A percentile compares a stretch with the other conserved stretches of the same genome.
Evolutionary conservation across 1,140 invertebrate genomes (phyloP).

Genomic region (Eriosoma lanigerum): DNA sequence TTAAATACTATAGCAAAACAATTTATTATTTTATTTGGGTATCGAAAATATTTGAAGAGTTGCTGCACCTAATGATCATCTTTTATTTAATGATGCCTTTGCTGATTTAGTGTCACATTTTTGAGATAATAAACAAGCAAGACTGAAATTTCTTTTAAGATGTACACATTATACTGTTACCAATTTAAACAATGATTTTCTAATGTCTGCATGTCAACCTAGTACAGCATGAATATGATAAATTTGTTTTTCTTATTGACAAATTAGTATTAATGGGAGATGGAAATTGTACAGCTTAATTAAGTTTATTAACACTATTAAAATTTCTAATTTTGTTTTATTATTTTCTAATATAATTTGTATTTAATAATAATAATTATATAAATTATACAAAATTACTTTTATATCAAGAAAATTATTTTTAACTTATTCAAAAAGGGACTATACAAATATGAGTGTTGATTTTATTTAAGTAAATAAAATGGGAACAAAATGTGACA

Average conservation of each 20-base stretch:
- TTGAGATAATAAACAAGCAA: conserved; percentile 62
- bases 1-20: too few species aligned
- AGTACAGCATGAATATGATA: neutral
- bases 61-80: conserved; percentile 90
- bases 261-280: conserved; percentile 12
- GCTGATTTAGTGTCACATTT: conserved; percentile 83
- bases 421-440: conserved; percentile 47
- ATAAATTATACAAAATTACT: conserved; percentile 51
- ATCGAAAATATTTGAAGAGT: conserved; percentile 80
- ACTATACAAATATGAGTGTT: conserved; percentile 50
- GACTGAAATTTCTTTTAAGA: conserved; percentile 74
- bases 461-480: conserved; percentile 36
- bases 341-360: conserved; percentile 50
- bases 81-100: conserved; percentile 85
- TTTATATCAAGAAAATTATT: conserved; percentile 45
- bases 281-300: neutral
- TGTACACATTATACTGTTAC: conserved; percentile 87
- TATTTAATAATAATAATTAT: conserved; percentile 50
- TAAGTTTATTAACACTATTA: neutral
- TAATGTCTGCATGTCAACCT: conserved; percentile 60
- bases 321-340: too few species aligned
- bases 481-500: conserved; percentile 45
- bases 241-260: neutral
- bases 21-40: conserved; percentile 67
- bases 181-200: conserved; percentile 72